Percentiles rank a stretch among this genome's conserved stretches.
These are phyloP conservation scores for Chroicocephalus ridibundus DNA, from an alignment of 2,113 vertebrate species.

Conservation along the genomic window DNA sequence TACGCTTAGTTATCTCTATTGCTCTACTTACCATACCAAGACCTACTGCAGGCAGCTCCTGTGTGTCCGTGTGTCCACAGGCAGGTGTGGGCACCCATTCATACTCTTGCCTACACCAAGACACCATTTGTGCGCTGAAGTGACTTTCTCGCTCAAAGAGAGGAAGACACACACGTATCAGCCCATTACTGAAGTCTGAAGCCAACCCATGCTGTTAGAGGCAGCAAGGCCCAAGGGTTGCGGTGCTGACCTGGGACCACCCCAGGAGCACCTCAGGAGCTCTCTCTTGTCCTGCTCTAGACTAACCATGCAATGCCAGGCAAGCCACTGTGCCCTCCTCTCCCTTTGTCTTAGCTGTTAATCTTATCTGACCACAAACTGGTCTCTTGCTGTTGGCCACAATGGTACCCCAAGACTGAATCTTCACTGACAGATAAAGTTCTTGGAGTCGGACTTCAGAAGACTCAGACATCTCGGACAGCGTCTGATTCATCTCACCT, in stretches of 20 bases:
- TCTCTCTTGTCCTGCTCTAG: neutral
- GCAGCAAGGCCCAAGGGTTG: neutral
- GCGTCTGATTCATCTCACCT: neutral
- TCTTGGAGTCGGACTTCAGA: neutral
- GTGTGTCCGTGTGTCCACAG: neutral
- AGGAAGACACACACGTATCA: neutral
- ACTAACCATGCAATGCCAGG: neutral
- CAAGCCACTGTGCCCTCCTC: neutral
- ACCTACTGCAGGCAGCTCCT: neutral
- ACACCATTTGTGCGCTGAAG: neutral
- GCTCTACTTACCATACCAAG: neutral
- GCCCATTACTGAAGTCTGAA: neutral
- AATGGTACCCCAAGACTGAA: accelerated
- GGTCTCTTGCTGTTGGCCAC: neutral
- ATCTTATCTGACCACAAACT: neutral
- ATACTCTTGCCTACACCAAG: accelerated
- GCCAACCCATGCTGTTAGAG: accelerated
- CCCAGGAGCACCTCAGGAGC: neutral
- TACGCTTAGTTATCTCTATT: neutral
- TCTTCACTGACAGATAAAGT: neutral
- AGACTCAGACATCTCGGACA: neutral
- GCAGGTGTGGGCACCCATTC: neutral
- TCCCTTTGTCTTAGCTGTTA: neutral
- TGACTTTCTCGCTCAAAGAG: neutral
- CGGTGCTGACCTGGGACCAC: neutral